Evolutionary conservation across 2,888 invertebrate genomes (phyloP).

Genomic region (Drosophila pegasa): DNA sequence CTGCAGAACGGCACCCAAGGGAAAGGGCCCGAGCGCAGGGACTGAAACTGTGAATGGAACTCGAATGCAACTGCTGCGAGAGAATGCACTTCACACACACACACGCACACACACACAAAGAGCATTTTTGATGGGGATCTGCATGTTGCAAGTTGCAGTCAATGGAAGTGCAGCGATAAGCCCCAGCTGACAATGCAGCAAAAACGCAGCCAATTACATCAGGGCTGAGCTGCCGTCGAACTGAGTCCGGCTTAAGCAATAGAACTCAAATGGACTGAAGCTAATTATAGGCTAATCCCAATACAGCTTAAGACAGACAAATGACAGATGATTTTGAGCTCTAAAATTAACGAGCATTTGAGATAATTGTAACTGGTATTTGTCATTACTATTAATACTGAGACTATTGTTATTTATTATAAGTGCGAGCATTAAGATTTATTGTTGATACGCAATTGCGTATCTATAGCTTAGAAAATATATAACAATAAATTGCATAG

Average conservation of each 20-base stretch:
- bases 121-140: slow-evolving; percentile 61
- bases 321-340: too few relatives aligned
- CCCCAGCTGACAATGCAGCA: slow-evolving; percentile 48
- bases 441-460: too few relatives aligned
- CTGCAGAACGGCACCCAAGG: slow-evolving; percentile 34
- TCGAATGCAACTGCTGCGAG: slow-evolving; percentile 46
- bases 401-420: too few relatives aligned
- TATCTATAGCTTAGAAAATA: too few relatives aligned
- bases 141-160: slow-evolving; percentile 41
- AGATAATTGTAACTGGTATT: background rate
- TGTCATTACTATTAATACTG: too few relatives aligned
- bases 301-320: background rate
- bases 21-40: slow-evolving; percentile 5
- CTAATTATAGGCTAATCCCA: slow-evolving; percentile 17
- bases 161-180: slow-evolving; percentile 54
- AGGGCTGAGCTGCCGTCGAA: slow-evolving; percentile 20
- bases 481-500: too few relatives aligned
- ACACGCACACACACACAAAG: slow-evolving; percentile 41
- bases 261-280: slow-evolving; percentile 9
- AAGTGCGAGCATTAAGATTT: too few relatives aligned
- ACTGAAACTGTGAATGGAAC: slow-evolving; percentile 50
- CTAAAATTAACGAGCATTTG: too few relatives aligned
- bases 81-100: slow-evolving; percentile 35
- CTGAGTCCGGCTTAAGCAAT: slow-evolving; percentile 21
- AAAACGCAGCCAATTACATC: slow-evolving; percentile 33